Evolutionary conservation across 2,888 invertebrate species (phyloP).

Genomic region (Agriotes lineatus): DNA sequence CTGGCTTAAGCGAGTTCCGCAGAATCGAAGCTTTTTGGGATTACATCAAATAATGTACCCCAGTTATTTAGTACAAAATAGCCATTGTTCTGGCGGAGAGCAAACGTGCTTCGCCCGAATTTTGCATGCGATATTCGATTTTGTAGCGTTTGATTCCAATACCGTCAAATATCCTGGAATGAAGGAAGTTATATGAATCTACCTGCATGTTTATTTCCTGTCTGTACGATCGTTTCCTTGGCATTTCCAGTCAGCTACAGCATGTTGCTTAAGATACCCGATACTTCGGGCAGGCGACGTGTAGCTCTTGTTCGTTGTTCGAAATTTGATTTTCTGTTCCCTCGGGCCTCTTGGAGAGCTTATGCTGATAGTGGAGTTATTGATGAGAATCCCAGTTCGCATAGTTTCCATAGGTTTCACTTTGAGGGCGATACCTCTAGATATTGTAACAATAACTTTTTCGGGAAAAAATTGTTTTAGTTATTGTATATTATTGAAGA

Average conservation of each 20-base stretch:
- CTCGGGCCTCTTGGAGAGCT: background rate
- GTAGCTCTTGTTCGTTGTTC: slow-evolving; percentile 8
- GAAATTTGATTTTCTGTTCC: background rate
- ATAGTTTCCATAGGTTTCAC: no score
- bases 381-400: no score
- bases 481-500: no score
- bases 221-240: slow-evolving; percentile 1
- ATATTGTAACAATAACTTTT: no score
- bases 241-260: slow-evolving; percentile 7
- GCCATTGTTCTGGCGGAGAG: background rate
- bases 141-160: background rate
- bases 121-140: slow-evolving; percentile 15
- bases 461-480: no score
- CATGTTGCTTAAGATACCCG: slow-evolving; percentile 8
- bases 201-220: slow-evolving; percentile 10
- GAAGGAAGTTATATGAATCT: background rate
- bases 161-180: background rate
- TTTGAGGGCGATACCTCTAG: no score
- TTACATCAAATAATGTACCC: no score
- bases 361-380: no score
- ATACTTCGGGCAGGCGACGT: slow-evolving; percentile 2
- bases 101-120: background rate
- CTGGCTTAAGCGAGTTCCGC: background rate
- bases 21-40: no score
- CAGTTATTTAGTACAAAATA: no score